These are phyloP conservation scores for Ptiloglossa arizonensis DNA, from an alignment of 1,140 invertebrate species.

Conservation along the genomic window DNA sequence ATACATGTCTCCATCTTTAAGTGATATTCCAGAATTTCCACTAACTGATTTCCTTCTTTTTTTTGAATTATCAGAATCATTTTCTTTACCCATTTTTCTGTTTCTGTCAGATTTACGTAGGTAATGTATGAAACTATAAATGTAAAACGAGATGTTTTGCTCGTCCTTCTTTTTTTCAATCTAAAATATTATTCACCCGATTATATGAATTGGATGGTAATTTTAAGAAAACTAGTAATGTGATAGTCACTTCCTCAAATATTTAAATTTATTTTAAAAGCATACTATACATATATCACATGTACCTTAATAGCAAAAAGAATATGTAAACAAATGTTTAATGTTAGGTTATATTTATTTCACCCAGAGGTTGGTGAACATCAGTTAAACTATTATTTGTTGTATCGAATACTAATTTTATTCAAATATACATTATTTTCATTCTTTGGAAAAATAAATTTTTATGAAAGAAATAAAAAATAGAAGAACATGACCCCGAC, in stretches of 20 bases:
- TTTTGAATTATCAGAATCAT: constrained; percentile 69
- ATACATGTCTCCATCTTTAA: constrained; percentile 76
- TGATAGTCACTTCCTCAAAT: background rate
- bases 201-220: background rate
- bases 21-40: constrained; percentile 42
- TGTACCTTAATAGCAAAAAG: background rate
- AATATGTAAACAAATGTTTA: background rate
- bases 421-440: background rate
- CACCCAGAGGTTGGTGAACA: background rate
- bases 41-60: constrained; percentile 71
- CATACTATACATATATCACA: background rate
- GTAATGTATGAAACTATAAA: background rate
- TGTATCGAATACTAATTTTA: background rate
- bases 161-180: background rate
- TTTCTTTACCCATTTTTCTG: constrained; percentile 77
- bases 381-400: background rate
- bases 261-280: background rate
- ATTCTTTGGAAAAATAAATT: background rate
- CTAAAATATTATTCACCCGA: background rate
- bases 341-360: background rate
- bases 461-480: background rate
- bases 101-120: background rate
- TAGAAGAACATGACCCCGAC: constrained; percentile 82
- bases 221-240: background rate
- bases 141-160: background rate